phyloP scores from a whole-genome alignment of 2,888 invertebrate species.

The Hydropsyche betteni region DNA sequence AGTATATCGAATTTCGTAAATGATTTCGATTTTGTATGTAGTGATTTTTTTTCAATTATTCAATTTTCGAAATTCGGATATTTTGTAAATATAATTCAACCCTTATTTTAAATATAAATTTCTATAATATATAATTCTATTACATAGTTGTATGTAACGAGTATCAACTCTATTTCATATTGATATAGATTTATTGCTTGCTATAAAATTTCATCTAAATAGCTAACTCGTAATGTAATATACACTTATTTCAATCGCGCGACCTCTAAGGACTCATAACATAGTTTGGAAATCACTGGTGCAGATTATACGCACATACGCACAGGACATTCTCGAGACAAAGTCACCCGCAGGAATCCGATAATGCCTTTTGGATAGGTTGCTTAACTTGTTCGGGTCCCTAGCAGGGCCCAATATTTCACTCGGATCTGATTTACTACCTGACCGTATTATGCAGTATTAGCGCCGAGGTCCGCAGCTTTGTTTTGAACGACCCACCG shows the following conservation, averaged over 20 bases:
- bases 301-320: slow-evolving; percentile 21
- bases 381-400: slow-evolving; percentile 33
- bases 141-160: too few species aligned
- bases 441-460: slow-evolving; percentile 50
- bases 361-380: slow-evolving; percentile 60
- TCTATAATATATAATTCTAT: too few species aligned
- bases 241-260: not conserved
- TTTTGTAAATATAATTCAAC: too few species aligned
- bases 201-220: not conserved
- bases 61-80: too few species aligned
- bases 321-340: slow-evolving; percentile 12
- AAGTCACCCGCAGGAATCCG: slow-evolving; percentile 64
- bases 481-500: slow-evolving; percentile 59
- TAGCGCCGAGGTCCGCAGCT: slow-evolving; percentile 37
- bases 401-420: slow-evolving; percentile 48
- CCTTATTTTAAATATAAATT: too few species aligned
- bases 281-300: too few species aligned
- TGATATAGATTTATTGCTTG: too few species aligned
- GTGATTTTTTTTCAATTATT: too few species aligned
- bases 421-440: slow-evolving; percentile 51
- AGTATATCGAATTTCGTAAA: too few species aligned
- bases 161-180: too few species aligned
- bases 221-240: not conserved
- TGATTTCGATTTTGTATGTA: too few species aligned
- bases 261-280: not conserved